Percentiles rank a stretch among this genome's conserved stretches.
phyloP scores from a whole-genome alignment of 1,140 invertebrate species.

The Ceratoteleas bidentatus region DNA sequence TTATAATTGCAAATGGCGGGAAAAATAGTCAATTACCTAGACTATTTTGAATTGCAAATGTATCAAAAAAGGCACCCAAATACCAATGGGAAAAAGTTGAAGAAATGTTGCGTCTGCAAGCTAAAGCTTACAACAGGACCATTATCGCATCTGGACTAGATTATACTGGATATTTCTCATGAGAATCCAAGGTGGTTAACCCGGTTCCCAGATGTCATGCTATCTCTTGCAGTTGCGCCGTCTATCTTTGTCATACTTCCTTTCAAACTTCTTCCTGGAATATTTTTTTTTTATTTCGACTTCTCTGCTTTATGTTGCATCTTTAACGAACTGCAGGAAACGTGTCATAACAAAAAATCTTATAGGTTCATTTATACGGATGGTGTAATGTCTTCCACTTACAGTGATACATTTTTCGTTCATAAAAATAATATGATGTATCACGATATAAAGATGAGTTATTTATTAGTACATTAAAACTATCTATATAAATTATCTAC shows the following conservation, averaged over 20 bases:
- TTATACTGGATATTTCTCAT: conserved; percentile 66
- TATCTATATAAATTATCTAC: no score
- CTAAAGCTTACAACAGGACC: conserved; percentile 55
- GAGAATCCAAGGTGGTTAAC: conserved; percentile 67
- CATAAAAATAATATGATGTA: no score
- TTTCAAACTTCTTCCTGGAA: conserved; percentile 17
- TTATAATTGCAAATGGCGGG: no score
- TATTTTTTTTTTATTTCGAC: neutral
- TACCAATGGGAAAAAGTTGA: conserved; percentile 64
- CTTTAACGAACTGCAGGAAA: no score
- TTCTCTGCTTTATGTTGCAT: neutral
- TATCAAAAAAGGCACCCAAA: conserved; percentile 36
- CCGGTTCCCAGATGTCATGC: conserved; percentile 65
- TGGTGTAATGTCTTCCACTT: no score
- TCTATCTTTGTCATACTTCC: conserved; percentile 62
- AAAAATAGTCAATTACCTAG: conserved; percentile 30
- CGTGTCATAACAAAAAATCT: no score
- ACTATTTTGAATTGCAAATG: conserved; percentile 52
- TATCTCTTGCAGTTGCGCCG: conserved; percentile 55
- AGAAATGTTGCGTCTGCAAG: conserved; percentile 54
- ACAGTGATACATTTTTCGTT: no score
- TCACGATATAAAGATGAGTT: no score
- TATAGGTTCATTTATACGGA: no score
- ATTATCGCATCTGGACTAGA: conserved; percentile 66
- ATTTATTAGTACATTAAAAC: no score